These are phyloP conservation scores for Gastrophysa polygoni DNA, from an alignment of 2,888 invertebrate species.

Conservation along the genomic window DNA sequence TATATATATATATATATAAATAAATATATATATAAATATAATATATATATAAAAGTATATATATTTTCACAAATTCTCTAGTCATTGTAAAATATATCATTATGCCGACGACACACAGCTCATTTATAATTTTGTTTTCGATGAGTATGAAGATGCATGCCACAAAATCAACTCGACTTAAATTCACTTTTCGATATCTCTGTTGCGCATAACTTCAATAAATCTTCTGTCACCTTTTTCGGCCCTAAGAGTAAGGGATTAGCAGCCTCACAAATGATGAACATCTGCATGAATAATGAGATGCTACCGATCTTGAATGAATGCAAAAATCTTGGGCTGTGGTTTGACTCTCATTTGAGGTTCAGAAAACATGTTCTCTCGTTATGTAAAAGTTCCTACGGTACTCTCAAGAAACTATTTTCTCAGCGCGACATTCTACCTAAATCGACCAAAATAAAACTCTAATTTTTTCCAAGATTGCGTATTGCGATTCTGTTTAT, in stretches of 20 bases:
- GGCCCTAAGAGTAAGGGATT: neutral
- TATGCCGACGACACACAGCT: slow-evolving; percentile 11
- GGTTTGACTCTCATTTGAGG: neutral
- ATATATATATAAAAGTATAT: too few species aligned
- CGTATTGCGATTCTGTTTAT: too few species aligned
- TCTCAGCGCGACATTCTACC: neutral
- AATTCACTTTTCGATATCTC: too few species aligned
- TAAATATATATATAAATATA: too few species aligned
- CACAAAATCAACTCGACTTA: neutral
- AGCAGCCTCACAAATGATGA: neutral
- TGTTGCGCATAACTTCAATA: neutral
- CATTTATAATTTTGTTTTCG: neutral
- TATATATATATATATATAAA: too few species aligned
- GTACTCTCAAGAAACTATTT: neutral
- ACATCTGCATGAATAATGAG: neutral
- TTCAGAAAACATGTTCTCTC: neutral
- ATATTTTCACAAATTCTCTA: neutral
- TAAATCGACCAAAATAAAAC: slow-evolving; percentile 4
- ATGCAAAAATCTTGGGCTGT: neutral
- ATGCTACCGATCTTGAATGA: neutral
- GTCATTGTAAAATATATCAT: neutral
- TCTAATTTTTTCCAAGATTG: neutral
- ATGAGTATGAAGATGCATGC: neutral
- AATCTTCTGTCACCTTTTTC: neutral
- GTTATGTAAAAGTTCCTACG: neutral